Percentiles rank a stretch among this genome's conserved stretches.
These are phyloP conservation scores for Myotis lucifugus DNA, from an alignment of 2,113 vertebrate genomes.

Conservation along the genomic window DNA sequence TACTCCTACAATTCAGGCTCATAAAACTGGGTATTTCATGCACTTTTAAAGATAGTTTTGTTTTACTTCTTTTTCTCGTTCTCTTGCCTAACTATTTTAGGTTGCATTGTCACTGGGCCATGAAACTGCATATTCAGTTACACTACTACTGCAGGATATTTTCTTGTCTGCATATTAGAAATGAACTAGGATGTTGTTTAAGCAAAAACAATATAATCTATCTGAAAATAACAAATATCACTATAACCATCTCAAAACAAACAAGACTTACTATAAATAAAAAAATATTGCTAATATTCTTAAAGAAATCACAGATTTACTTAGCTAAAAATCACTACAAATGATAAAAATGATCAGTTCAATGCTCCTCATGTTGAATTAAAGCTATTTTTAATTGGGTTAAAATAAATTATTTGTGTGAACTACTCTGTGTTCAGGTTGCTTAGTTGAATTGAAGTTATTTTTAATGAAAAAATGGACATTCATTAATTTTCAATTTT, in stretches of 20 bases:
- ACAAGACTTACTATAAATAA: not conserved
- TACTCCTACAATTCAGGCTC: not conserved
- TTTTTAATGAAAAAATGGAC: not conserved
- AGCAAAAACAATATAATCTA: not conserved
- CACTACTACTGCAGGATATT: rapidly evolving
- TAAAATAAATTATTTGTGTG: not conserved
- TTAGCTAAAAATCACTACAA: not conserved
- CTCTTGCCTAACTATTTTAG: not conserved
- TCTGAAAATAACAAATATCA: not conserved
- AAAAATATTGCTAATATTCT: not conserved
- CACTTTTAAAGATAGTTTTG: not conserved
- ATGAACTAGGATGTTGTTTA: not conserved
- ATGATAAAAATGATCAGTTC: not conserved
- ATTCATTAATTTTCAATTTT: not conserved
- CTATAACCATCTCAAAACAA: not conserved
- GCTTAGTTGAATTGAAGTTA: not conserved
- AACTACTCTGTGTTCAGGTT: not conserved
- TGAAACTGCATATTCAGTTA: not conserved
- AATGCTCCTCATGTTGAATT: not conserved
- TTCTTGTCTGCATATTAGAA: constrained; percentile 25
- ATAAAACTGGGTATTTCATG: rapidly evolving
- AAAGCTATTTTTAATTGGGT: not conserved
- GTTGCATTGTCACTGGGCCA: not conserved
- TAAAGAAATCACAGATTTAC: not conserved
- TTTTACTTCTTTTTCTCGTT: not conserved